phyloP scores from a whole-genome alignment of 2,113 vertebrate genomes.

The Plectropomus leopardus region DNA sequence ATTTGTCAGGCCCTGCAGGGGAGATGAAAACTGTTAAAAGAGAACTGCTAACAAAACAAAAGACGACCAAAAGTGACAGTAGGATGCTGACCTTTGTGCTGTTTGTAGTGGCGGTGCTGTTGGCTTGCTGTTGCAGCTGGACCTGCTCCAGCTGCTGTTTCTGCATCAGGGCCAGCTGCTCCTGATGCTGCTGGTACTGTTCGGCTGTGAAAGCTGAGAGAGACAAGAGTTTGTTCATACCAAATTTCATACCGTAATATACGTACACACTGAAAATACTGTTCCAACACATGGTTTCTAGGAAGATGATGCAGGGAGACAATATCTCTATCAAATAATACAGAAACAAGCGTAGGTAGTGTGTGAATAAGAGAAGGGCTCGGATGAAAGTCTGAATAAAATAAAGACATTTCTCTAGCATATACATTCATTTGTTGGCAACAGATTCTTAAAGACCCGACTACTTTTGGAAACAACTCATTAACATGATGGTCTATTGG shows the following conservation, averaged over 20 bases:
- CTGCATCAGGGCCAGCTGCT: conserved; percentile 98
- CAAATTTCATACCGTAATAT: background rate
- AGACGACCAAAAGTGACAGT: too few relatives aligned
- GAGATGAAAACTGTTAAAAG: conserved; percentile 23
- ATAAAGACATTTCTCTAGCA: background rate
- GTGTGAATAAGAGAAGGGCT: background rate
- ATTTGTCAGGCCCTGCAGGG: conserved; percentile 88
- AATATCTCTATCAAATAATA: background rate
- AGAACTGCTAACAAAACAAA: too few relatives aligned
- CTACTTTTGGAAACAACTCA: background rate
- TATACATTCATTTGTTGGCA: background rate
- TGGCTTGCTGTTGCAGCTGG: conserved; percentile 89
- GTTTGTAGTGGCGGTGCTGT: conserved; percentile 86
- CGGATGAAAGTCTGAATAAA: background rate
- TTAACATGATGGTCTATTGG: background rate
- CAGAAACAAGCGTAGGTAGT: background rate
- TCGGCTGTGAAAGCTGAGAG: conserved; percentile 94
- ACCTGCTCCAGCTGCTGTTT: conserved; percentile 97
- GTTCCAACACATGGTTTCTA: background rate
- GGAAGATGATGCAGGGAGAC: background rate
- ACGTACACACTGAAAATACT: background rate
- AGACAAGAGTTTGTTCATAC: background rate
- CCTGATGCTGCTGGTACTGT: conserved; percentile 99
- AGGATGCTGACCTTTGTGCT: conserved; percentile 75
- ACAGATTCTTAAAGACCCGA: background rate